phyloP scores from a whole-genome alignment of 2,113 vertebrate species.

The Cyanocitta stelleri region DNA sequence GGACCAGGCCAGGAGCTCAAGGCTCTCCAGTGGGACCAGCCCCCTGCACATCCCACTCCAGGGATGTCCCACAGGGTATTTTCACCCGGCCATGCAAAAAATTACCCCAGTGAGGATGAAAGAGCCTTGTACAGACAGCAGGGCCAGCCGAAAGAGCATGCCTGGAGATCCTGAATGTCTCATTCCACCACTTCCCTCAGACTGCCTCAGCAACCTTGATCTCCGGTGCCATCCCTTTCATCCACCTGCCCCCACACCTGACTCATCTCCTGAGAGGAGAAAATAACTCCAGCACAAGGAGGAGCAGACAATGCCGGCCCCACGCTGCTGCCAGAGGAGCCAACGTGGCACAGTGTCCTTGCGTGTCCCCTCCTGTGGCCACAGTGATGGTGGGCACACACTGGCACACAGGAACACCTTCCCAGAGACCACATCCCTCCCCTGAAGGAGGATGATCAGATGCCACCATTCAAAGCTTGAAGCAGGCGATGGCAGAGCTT shows the following conservation, averaged over 20 bases:
- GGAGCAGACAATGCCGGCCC: neutral
- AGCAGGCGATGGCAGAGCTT: accelerated
- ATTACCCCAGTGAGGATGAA: constrained; percentile 3
- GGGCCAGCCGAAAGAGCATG: constrained; percentile 27
- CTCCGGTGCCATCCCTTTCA: neutral
- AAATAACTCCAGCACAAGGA: constrained; percentile 31
- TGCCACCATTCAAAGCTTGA: neutral
- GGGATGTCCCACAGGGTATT: neutral
- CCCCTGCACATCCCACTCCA: neutral
- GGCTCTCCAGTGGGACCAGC: neutral
- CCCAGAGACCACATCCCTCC: neutral
- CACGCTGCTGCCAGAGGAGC: neutral
- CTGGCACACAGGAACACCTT: accelerated
- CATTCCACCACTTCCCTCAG: constrained; percentile 35
- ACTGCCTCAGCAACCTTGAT: constrained; percentile 35
- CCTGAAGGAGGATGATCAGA: neutral
- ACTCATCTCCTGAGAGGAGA: constrained; percentile 37
- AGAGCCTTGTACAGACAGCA: neutral
- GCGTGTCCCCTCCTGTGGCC: neutral
- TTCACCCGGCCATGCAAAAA: neutral
- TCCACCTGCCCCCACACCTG: constrained; percentile 56
- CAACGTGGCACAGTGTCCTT: neutral
- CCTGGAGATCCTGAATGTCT: constrained; percentile 48
- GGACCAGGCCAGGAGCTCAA: neutral
- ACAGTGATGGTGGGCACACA: neutral